Conservation (phyloP, 1,140 invertebrate species). For the Rhagoletis zephyria region DNA sequence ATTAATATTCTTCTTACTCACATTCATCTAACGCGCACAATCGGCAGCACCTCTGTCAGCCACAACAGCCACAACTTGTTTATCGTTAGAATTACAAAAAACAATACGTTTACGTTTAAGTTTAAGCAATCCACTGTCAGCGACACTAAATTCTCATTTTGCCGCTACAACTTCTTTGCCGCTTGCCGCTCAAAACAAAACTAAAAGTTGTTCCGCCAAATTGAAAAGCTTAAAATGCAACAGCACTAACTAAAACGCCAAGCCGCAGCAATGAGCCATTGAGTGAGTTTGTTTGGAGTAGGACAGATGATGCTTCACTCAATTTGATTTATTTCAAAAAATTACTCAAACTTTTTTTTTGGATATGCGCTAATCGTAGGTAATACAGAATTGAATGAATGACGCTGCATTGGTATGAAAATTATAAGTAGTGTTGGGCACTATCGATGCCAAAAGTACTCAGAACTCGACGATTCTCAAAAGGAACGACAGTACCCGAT, state of each 20-base stretch:
- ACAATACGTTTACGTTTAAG: not conserved
- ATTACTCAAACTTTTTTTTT: not conserved
- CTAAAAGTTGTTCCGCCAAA: constrained; percentile 64
- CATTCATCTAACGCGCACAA: not conserved
- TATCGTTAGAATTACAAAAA: not conserved
- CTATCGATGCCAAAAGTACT: too few species aligned
- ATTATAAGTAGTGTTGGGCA: too few species aligned
- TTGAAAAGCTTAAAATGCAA: not conserved
- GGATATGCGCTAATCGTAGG: not conserved
- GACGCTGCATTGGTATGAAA: too few species aligned
- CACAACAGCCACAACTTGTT: not conserved
- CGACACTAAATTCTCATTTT: not conserved
- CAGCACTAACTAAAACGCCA: not conserved
- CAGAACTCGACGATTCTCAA: too few species aligned
- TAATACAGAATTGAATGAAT: too few species aligned
- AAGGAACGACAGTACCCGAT: too few species aligned
- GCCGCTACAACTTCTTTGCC: not conserved
- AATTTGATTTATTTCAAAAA: not conserved
- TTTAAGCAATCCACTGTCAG: not conserved
- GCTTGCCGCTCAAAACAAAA: constrained; percentile 65
- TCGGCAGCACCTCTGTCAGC: not conserved
- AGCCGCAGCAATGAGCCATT: not conserved
- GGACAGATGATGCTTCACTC: not conserved
- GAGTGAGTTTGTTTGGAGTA: not conserved
- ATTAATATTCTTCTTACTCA: not conserved